phyloP scores from a whole-genome alignment of 2,797 vertebrate species.

The Prionace glauca region DNA sequence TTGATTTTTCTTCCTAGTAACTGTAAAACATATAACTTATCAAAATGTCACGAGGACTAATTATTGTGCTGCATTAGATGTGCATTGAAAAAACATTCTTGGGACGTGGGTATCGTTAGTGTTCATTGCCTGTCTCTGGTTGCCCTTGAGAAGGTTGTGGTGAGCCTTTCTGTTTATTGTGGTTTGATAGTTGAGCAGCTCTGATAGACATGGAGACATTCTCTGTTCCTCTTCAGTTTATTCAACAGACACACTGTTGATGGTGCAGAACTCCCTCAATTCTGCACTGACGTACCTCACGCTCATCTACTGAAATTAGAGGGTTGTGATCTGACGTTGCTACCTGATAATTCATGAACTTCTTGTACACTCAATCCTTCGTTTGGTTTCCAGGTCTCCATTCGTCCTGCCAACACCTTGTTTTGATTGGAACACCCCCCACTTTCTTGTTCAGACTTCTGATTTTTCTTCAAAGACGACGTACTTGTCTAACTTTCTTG shows the following conservation, averaged over 20 bases:
- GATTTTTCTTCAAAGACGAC: constrained; percentile 46
- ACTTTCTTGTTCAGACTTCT: not conserved
- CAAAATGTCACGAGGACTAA: not conserved
- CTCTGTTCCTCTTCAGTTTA: not conserved
- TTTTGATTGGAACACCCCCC: not conserved
- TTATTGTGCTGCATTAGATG: not conserved
- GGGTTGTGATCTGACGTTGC: not conserved
- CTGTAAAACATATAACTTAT: not conserved
- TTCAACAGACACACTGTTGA: not conserved
- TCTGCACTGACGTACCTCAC: not conserved
- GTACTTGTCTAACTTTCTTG: constrained; percentile 47
- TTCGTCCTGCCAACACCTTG: not conserved
- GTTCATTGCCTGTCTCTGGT: not conserved
- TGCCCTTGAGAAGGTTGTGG: not conserved
- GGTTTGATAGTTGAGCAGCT: not conserved
- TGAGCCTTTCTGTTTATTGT: not conserved
- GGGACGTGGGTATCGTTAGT: not conserved
- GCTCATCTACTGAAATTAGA: not conserved
- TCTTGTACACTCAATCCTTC: not conserved
- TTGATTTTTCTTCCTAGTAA: not conserved
- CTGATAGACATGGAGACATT: not conserved
- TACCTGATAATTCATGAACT: not conserved
- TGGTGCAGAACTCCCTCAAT: no score
- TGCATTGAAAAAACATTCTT: not conserved
- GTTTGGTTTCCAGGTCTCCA: not conserved